Conservation (phyloP, 2,113 vertebrate genomes). For the Lontra canadensis region DNA sequence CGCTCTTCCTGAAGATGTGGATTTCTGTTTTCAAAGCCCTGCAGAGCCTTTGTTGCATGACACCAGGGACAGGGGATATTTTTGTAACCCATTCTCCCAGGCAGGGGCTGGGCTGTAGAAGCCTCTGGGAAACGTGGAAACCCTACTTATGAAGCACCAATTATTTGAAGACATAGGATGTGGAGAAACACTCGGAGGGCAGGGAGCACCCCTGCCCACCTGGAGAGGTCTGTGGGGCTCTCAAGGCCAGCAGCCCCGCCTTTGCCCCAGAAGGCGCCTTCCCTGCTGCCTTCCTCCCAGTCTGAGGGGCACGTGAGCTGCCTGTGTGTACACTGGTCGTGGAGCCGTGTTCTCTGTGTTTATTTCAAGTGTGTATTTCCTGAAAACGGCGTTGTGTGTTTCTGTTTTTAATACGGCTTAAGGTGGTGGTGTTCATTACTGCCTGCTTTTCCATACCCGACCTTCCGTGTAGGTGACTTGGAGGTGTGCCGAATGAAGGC, state of each 20-base stretch:
- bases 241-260: too few species aligned
- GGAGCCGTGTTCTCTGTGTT: background rate
- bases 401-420: background rate
- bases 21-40: slow-evolving; percentile 47
- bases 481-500: background rate
- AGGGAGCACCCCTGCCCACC: background rate
- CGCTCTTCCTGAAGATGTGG: slow-evolving; percentile 31
- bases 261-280: background rate
- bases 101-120: background rate
- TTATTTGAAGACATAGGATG: background rate
- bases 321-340: rapidly evolving
- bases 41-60: background rate
- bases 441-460: background rate
- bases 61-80: slow-evolving; percentile 2
- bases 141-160: background rate
- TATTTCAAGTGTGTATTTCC: background rate
- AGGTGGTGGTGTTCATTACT: rapidly evolving
- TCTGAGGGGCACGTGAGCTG: rapidly evolving
- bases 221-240: background rate
- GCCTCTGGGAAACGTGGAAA: background rate
- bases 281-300: background rate
- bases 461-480: background rate
- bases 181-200: background rate
- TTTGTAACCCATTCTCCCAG: slow-evolving; percentile 32
- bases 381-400: background rate